A percentile compares a stretch with the other conserved stretches of the same genome.
These are phyloP conservation scores for Odocoileus virginianus DNA, from an alignment of 2,113 vertebrate genomes.

Conservation along the genomic window DNA sequence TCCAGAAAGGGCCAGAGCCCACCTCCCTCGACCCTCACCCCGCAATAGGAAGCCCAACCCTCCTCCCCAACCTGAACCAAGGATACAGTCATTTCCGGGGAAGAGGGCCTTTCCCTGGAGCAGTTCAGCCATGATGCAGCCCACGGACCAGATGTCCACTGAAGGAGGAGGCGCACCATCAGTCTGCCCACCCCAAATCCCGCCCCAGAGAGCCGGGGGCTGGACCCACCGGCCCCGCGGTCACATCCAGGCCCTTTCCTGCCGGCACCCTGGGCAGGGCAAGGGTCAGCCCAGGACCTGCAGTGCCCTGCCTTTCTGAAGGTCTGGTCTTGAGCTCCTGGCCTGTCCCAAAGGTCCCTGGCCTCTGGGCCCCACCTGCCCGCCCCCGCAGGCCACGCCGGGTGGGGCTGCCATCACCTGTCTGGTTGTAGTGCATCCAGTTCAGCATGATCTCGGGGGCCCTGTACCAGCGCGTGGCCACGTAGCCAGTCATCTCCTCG, in stretches of 20 bases:
- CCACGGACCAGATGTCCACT: conserved; percentile 99
- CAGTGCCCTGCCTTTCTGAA: neutral
- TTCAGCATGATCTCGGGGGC: conserved; percentile 99
- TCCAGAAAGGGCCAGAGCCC: neutral
- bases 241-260: neutral
- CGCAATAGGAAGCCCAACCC: no score
- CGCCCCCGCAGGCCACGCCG: neutral
- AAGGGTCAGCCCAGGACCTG: neutral
- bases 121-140: conserved; percentile 98
- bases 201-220: neutral
- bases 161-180: conserved; percentile 22
- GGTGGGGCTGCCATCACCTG: conserved; percentile 79
- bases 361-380: rapidly evolving
- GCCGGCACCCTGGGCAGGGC: neutral
- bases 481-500: conserved; percentile 98
- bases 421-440: conserved; percentile 99
- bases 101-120: conserved; percentile 97
- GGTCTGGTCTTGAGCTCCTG: neutral
- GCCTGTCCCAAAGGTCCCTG: neutral
- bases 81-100: conserved; percentile 99
- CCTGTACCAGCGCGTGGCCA: conserved; percentile 97
- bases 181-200: neutral
- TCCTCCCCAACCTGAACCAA: conserved; percentile 68
- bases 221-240: neutral
- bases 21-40: neutral